Evolutionary conservation across 1,140 invertebrate species (phyloP).

Genomic region (Amyelois transitella): DNA sequence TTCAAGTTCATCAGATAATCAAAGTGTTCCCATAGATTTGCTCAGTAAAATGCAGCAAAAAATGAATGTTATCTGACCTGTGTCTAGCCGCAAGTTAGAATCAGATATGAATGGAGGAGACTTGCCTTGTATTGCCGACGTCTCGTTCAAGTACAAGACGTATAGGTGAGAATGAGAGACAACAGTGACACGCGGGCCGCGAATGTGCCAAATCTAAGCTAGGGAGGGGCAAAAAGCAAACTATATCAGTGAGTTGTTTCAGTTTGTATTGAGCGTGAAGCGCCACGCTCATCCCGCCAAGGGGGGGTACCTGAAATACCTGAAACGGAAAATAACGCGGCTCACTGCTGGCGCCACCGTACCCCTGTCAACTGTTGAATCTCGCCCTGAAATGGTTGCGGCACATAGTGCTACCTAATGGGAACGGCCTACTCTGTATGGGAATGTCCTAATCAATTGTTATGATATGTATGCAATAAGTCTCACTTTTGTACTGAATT

Average conservation of each 20-base stretch:
- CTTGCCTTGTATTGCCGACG: constrained; percentile 73
- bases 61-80: constrained; percentile 70
- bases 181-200: constrained; percentile 75
- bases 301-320: constrained; percentile 70
- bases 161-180: constrained; percentile 75
- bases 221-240: constrained; percentile 76
- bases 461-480: background rate
- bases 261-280: constrained; percentile 48
- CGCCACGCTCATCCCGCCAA: constrained; percentile 51
- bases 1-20: background rate
- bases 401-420: constrained; percentile 46
- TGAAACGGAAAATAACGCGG: constrained; percentile 67
- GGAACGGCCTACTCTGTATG: constrained; percentile 33
- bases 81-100: constrained; percentile 65
- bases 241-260: constrained; percentile 72
- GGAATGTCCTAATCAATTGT: background rate
- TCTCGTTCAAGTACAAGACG: constrained; percentile 75
- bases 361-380: constrained; percentile 73
- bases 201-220: constrained; percentile 76
- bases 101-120: constrained; percentile 71
- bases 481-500: constrained; percentile 10
- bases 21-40: constrained; percentile 53
- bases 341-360: constrained; percentile 63
- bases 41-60: constrained; percentile 51
- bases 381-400: constrained; percentile 65